Percentiles rank a stretch among this genome's conserved stretches.
Evolutionary conservation across 2,797 vertebrate species (phyloP).

Genomic region (Phrynocephalus guinanensis): DNA sequence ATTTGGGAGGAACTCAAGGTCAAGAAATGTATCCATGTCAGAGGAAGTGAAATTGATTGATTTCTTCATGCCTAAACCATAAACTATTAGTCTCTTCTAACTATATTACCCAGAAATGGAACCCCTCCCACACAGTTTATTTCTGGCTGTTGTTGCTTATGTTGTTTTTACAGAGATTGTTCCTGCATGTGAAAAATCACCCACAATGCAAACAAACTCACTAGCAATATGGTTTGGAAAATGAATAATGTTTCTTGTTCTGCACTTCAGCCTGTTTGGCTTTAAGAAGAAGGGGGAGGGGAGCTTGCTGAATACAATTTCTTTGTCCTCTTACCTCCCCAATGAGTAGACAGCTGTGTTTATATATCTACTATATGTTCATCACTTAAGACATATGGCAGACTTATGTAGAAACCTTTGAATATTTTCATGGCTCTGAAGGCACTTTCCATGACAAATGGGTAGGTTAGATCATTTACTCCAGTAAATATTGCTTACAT

Average conservation of each 20-base stretch:
- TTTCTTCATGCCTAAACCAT: too few species aligned
- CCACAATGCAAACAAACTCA: not conserved
- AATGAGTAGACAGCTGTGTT: conserved; percentile 13
- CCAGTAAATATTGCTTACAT: conserved; percentile 22
- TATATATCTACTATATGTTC: conserved; percentile 9
- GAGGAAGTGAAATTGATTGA: too few species aligned
- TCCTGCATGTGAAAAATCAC: not conserved
- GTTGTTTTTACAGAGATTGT: not conserved
- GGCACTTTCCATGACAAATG: not conserved
- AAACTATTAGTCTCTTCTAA: not conserved
- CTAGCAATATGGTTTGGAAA: conserved; percentile 13
- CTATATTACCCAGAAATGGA: not conserved
- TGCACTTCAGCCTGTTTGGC: not conserved
- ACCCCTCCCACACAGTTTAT: not conserved
- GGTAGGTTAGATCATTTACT: not conserved
- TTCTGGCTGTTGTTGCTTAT: not conserved
- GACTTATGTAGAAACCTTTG: conserved; percentile 26
- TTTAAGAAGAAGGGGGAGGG: not conserved
- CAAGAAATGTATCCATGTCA: too few species aligned
- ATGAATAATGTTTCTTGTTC: not conserved
- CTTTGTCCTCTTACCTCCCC: conserved; percentile 1
- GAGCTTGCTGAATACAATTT: not conserved
- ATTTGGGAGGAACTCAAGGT: too few species aligned
- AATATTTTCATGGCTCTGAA: conserved; percentile 10
- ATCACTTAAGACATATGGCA: not conserved